Evolutionary conservation across 2,113 vertebrate species (phyloP).

Genomic region (Mellivora capensis): DNA sequence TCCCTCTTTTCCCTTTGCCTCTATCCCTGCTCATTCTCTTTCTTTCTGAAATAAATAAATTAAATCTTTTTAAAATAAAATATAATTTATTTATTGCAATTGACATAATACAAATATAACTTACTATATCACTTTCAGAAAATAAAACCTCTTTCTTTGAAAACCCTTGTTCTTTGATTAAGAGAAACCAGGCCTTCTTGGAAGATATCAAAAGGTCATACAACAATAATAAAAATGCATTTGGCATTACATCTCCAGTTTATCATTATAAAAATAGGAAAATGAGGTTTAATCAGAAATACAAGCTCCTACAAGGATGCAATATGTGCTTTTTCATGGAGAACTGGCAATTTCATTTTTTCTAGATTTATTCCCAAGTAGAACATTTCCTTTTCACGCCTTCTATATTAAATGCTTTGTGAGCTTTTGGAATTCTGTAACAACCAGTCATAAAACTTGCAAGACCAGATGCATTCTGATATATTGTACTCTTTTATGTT

Average conservation of each 20-base stretch:
- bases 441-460: not conserved
- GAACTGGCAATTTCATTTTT: not conserved
- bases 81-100: not conserved
- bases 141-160: not conserved
- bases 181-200: not conserved
- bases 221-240: not conserved
- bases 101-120: not conserved
- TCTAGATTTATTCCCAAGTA: not conserved
- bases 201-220: not conserved
- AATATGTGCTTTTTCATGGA: not conserved
- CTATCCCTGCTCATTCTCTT: not conserved
- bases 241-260: not conserved
- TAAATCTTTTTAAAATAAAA: not conserved
- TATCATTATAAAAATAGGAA: not conserved
- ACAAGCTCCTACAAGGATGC: not conserved
- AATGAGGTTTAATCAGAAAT: not conserved
- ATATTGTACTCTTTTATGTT: conserved; percentile 32
- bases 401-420: not conserved
- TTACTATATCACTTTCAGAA: not conserved
- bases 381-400: not conserved
- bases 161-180: not conserved
- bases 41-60: not conserved
- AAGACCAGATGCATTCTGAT: conserved; percentile 26
- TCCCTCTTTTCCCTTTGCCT: not conserved
- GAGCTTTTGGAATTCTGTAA: conserved; percentile 15